Percentiles rank a stretch among this genome's conserved stretches.
These are phyloP conservation scores for Halcyon smyrnensis DNA, from an alignment of 2,797 vertebrate genomes.

Conservation along the genomic window DNA sequence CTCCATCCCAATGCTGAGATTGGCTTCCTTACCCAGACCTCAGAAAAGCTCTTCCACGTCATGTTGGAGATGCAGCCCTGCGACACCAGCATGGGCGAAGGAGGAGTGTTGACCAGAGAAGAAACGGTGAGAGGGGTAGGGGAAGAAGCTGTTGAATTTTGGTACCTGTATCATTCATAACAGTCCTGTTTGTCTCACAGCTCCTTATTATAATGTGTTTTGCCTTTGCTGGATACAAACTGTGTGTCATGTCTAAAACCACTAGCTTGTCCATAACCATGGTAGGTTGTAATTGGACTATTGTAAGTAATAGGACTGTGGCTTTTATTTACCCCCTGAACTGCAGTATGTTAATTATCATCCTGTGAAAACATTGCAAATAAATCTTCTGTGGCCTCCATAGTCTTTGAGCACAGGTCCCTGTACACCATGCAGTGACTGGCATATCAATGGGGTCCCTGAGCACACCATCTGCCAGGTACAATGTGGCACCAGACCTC, in stretches of 20 bases:
- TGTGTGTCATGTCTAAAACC: background rate
- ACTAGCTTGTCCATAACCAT: background rate
- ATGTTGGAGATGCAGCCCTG: conserved; percentile 92
- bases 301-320: background rate
- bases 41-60: conserved; percentile 88
- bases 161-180: background rate
- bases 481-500: background rate
- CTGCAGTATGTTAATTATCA: background rate
- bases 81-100: conserved; percentile 77
- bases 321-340: conserved; percentile 22
- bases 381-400: background rate
- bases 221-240: background rate
- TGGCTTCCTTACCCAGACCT: conserved; percentile 91
- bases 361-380: background rate
- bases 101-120: conserved; percentile 76
- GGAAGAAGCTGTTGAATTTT: background rate
- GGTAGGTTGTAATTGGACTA: background rate
- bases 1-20: conserved; percentile 96
- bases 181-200: background rate
- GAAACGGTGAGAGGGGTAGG: conserved; percentile 82
- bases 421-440: background rate
- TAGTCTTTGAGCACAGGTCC: background rate
- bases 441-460: background rate
- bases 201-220: background rate
- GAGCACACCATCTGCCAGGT: background rate